These are phyloP conservation scores for Anomalospiza imberbis DNA, from an alignment of 2,797 vertebrate species.

Conservation along the genomic window DNA sequence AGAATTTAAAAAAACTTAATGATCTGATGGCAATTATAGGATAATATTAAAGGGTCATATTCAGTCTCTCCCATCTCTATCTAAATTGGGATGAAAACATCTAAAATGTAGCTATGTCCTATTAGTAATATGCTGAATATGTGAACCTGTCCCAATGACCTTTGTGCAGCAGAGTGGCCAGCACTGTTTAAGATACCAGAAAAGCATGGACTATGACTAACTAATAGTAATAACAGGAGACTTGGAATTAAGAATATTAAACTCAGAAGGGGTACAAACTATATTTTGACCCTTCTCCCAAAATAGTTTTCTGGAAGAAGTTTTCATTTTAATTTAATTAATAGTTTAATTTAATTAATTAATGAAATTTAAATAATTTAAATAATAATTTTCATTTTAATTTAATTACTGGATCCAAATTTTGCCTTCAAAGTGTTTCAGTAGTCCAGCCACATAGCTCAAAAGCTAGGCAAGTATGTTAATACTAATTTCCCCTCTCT, in stretches of 20 bases:
- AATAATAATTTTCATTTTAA: not conserved
- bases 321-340: not conserved
- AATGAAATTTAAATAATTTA: no score
- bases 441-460: not conserved
- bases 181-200: not conserved
- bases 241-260: not conserved
- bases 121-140: not conserved
- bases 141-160: not conserved
- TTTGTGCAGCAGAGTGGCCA: not conserved
- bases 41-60: not conserved
- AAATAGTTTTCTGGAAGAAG: not conserved
- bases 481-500: not conserved
- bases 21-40: not conserved
- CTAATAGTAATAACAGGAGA: not conserved
- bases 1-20: not conserved
- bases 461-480: not conserved
- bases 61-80: not conserved
- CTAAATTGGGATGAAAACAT: not conserved
- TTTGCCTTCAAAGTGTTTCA: not conserved
- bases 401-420: not conserved
- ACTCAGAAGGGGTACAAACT: not conserved
- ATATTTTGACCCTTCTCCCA: not conserved
- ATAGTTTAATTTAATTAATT: no score
- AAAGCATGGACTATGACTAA: not conserved
- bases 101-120: not conserved